Conservation (phyloP, 2,888 invertebrate genomes). For the Microplitis deprimator region DNA sequence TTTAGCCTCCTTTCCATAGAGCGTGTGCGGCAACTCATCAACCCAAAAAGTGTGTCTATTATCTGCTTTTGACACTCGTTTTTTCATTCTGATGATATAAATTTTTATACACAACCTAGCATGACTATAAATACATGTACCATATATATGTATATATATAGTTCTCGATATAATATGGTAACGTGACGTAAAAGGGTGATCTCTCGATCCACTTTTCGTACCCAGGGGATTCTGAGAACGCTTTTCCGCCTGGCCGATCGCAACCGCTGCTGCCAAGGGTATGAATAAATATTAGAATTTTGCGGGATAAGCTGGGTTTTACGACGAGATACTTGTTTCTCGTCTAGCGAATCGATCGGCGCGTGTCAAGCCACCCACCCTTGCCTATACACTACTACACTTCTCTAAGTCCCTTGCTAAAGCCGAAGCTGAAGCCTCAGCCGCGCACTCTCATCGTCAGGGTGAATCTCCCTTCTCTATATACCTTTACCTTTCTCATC, state of each 20-base stretch:
- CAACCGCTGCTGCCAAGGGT: constrained; percentile 54
- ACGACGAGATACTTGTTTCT: constrained; percentile 68
- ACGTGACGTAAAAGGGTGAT: constrained; percentile 61
- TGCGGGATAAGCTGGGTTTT: constrained; percentile 66
- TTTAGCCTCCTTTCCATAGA: constrained; percentile 45
- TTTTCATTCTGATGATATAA: background rate
- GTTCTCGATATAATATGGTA: background rate
- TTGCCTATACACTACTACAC: background rate
- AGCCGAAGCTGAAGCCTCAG: constrained; percentile 13
- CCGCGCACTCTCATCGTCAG: constrained; percentile 37
- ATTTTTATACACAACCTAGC: too few relatives aligned
- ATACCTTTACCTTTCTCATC: constrained; percentile 2
- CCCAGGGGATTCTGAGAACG: constrained; percentile 64
- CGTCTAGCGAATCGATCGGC: constrained; percentile 60
- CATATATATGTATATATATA: too few relatives aligned
- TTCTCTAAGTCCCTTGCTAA: constrained; percentile 27
- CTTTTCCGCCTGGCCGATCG: constrained; percentile 65
- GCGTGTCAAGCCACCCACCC: constrained; percentile 45
- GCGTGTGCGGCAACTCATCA: constrained; percentile 24
- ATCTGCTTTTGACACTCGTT: background rate
- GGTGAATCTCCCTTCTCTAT: constrained; percentile 31
- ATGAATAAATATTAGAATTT: constrained; percentile 70
- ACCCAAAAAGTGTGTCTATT: background rate
- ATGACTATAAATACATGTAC: too few relatives aligned
- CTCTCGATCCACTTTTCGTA: constrained; percentile 64